Evolutionary conservation across 2,797 vertebrate species (phyloP), one percentile per base, ranked within the genome.

Genomic region (Xyrichtys novacula): DNA sequence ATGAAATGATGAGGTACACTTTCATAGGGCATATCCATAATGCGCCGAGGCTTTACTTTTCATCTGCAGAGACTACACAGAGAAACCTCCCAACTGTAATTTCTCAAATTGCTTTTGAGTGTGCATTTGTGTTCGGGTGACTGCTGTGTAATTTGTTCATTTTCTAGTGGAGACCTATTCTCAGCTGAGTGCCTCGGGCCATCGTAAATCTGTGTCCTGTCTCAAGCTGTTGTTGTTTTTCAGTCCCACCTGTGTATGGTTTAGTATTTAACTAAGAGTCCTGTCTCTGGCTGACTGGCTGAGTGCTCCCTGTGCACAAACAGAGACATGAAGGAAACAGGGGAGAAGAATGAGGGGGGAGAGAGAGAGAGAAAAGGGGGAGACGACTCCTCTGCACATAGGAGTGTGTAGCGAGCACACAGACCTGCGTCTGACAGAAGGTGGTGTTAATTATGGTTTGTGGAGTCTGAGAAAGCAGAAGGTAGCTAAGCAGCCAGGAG

Each of bases 221-320:
- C 91, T 93, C 74, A 31, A 71, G 76, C 86, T 87, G 89, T 90
- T 93, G 92, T 93, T 93, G 91, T 94, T 94, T 93, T 91, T 90
- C 84, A 69, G 85, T 93, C 93, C 93, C 93, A 94, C 93, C 92
- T 94, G 92, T 87, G 93, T 88, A 92, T 94, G 92, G 91, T 94
- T 94, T 94, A 92, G 92, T 92, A 93, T 93, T 94, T 93, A 93
- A 93, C 92, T 82, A 75, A 89, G 72, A 86, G 85, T 87, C 89
- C 88, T 87, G 87, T 90, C 89, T 91, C 71, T 81, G 86, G 81
- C 82, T 84, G 84, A 86, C 85, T 89, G 78, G 83, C 89, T 89
- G 83, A 91, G 84, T 89, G 87, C 88, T 92, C 91, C 89, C 91
- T 47, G 72, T 87, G 83, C 88, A 88, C 86, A 78, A 85, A 90